phyloP scores from a whole-genome alignment of 2,797 vertebrate species.

The Erpetoichthys calabaricus region DNA sequence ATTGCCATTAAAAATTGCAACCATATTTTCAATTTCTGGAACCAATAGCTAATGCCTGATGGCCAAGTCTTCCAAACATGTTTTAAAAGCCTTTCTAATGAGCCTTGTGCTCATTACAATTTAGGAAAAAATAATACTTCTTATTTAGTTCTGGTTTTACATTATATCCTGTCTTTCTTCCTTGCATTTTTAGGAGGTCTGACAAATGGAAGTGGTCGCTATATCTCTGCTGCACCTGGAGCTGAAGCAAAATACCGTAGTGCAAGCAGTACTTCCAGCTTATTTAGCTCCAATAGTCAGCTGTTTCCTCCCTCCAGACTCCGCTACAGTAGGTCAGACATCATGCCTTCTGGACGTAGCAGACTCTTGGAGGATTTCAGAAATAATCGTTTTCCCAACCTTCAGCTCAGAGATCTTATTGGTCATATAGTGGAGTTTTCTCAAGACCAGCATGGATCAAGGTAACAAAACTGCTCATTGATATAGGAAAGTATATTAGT shows the following conservation, averaged over 20 bases:
- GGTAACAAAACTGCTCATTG: constrained; percentile 36
- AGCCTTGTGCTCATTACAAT: background rate
- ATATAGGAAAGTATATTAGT: too few species aligned
- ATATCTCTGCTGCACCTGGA: constrained; percentile 90
- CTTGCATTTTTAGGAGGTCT: constrained; percentile 67
- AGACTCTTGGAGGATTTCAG: constrained; percentile 88
- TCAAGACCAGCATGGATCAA: constrained; percentile 92
- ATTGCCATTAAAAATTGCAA: too few species aligned
- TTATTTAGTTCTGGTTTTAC: background rate
- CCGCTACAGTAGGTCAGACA: constrained; percentile 85
- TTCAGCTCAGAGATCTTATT: constrained; percentile 85
- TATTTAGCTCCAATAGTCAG: constrained; percentile 93
- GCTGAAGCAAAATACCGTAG: constrained; percentile 92
- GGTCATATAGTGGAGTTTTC: constrained; percentile 97
- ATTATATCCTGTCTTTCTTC: background rate
- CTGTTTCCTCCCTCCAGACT: constrained; percentile 87
- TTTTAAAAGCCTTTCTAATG: too few species aligned
- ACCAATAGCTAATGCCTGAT: too few species aligned
- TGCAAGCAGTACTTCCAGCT: constrained; percentile 73
- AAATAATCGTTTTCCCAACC: constrained; percentile 95
- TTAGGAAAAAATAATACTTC: background rate
- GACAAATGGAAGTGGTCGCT: constrained; percentile 91
- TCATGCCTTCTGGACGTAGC: constrained; percentile 92
- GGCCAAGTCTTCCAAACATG: too few species aligned
- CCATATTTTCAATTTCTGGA: too few species aligned